phyloP scores from a whole-genome alignment of 2,888 invertebrate species.

The Nephrocerus scutellatus region DNA sequence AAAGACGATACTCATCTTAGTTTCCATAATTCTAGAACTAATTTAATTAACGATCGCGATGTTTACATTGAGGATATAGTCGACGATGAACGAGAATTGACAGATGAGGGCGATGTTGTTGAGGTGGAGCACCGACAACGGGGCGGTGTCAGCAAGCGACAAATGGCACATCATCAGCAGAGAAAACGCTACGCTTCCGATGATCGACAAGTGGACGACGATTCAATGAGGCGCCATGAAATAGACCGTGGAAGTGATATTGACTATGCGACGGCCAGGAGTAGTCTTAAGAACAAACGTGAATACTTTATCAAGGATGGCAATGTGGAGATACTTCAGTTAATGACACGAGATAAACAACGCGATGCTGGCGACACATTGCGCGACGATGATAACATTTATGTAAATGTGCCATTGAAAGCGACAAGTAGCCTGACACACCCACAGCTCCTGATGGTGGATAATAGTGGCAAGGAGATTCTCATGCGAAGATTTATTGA shows the following conservation, averaged over 20 bases:
- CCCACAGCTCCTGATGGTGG: slow-evolving; percentile 59
- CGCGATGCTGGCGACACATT: slow-evolving; percentile 23
- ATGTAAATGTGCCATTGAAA: slow-evolving; percentile 53
- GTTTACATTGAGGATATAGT: slow-evolving; percentile 43
- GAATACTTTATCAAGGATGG: slow-evolving; percentile 77
- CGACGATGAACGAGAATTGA: slow-evolving; percentile 32
- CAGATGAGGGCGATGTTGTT: slow-evolving; percentile 27
- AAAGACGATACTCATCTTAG: slow-evolving; percentile 44
- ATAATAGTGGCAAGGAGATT: slow-evolving; percentile 78
- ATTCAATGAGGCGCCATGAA: slow-evolving; percentile 69
- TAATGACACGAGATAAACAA: slow-evolving; percentile 67
- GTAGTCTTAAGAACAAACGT: slow-evolving; percentile 49
- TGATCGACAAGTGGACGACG: slow-evolving; percentile 54
- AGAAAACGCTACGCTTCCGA: slow-evolving; percentile 26
- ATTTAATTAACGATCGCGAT: slow-evolving; percentile 46
- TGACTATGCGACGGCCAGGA: slow-evolving; percentile 42
- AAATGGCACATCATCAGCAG: slow-evolving; percentile 22
- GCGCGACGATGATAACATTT: slow-evolving; percentile 56
- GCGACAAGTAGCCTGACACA: slow-evolving; percentile 51
- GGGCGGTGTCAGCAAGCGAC: slow-evolving; percentile 37
- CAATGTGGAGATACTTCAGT: slow-evolving; percentile 72
- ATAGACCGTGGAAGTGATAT: slow-evolving; percentile 69
- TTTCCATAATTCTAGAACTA: slow-evolving; percentile 47
- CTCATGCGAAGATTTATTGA: slow-evolving; percentile 77
- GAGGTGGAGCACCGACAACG: slow-evolving; percentile 30